phyloP scores from a whole-genome alignment of 2,113 vertebrate species.

The Hipposideros armiger region DNA sequence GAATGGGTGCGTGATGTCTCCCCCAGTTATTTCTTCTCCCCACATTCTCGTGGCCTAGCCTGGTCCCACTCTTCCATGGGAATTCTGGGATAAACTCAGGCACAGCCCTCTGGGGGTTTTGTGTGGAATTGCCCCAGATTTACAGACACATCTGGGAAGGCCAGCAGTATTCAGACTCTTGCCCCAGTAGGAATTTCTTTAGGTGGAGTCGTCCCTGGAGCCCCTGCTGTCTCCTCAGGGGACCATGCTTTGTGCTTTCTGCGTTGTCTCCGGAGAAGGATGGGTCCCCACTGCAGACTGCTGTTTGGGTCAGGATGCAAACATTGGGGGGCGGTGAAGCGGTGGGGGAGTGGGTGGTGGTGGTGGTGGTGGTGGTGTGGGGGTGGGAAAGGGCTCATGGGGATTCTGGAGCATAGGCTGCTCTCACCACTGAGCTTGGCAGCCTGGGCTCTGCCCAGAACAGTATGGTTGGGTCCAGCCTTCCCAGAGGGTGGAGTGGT shows the following conservation, averaged over 20 bases:
- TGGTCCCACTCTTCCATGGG: neutral
- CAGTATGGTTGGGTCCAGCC: neutral
- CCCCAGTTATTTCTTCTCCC: neutral
- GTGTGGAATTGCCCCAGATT: neutral
- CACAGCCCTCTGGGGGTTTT: neutral
- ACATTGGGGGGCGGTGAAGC: too few relatives aligned
- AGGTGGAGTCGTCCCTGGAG: neutral
- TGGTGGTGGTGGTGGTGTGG: too few relatives aligned
- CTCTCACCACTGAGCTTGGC: neutral
- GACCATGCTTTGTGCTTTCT: neutral
- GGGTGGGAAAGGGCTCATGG: neutral
- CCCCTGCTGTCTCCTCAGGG: rapidly evolving
- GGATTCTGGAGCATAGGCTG: neutral
- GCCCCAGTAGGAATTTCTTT: neutral
- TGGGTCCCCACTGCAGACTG: neutral
- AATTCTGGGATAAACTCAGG: too few relatives aligned
- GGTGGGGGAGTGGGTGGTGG: too few relatives aligned
- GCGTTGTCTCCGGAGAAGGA: neutral
- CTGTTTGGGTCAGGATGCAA: neutral
- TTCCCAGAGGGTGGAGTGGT: neutral
- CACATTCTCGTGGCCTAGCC: neutral
- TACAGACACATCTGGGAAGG: neutral
- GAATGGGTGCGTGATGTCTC: neutral
- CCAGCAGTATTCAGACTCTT: rapidly evolving
- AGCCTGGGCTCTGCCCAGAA: neutral